Evolutionary conservation across 2,113 vertebrate species (phyloP).

Genomic region (Lampris incognitus): DNA sequence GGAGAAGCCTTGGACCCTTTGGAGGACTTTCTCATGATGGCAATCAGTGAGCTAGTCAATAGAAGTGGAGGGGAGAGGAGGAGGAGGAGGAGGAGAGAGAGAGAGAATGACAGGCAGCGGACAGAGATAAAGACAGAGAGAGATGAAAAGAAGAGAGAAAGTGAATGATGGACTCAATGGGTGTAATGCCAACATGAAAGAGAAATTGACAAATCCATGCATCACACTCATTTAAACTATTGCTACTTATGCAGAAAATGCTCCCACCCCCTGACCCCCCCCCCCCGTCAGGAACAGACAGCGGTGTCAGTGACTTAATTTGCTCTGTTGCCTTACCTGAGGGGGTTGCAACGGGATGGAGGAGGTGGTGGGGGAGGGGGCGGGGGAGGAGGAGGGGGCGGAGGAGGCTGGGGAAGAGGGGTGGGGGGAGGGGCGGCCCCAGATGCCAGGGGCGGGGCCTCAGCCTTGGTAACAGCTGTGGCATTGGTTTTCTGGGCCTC

Average conservation of each 20-base stretch:
- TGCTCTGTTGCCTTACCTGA: conserved; percentile 74
- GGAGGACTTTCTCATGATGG: conserved; percentile 86
- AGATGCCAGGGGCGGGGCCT: conserved; percentile 51
- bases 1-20: conserved; percentile 77
- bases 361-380: conserved; percentile 80
- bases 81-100: conserved; percentile 8
- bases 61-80: conserved; percentile 13
- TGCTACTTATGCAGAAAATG: too few species aligned
- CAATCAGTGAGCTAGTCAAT: conserved; percentile 81
- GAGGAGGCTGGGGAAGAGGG: conserved; percentile 77
- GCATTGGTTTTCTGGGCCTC: conserved; percentile 60
- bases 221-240: too few species aligned
- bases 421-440: conserved; percentile 76
- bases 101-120: not conserved
- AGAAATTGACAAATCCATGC: too few species aligned
- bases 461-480: conserved; percentile 1
- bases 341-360: conserved; percentile 84
- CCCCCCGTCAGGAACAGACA: too few species aligned
- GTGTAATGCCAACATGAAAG: too few species aligned
- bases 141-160: too few species aligned
- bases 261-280: too few species aligned
- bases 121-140: not conserved
- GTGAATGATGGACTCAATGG: too few species aligned
- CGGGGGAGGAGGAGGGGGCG: conserved; percentile 78
- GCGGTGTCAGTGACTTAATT: too few species aligned